Evolutionary conservation across 2,888 invertebrate species (phyloP).

Genomic region (Platypus cylindrus): DNA sequence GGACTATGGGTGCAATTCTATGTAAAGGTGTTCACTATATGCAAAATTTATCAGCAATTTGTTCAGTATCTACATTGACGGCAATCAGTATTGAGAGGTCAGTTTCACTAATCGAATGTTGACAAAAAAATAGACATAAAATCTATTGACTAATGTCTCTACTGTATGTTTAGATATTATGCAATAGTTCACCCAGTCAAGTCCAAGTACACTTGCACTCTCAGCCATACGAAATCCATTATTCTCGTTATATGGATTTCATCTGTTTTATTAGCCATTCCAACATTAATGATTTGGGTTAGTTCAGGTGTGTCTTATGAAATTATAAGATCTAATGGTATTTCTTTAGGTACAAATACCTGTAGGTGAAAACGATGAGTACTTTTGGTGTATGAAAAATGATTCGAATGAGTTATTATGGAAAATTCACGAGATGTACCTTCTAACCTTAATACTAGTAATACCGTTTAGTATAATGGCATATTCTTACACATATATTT

Average conservation of each 20-base stretch:
- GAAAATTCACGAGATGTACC: slow-evolving; percentile 48
- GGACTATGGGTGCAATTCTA: slow-evolving; percentile 52
- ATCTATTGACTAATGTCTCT: slow-evolving; percentile 1
- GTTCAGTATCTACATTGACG: slow-evolving; percentile 58
- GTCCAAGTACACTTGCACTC: slow-evolving; percentile 55
- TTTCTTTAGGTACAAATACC: slow-evolving; percentile 25
- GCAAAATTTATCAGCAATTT: slow-evolving; percentile 58
- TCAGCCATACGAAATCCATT: slow-evolving; percentile 48
- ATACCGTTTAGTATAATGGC: slow-evolving; percentile 52
- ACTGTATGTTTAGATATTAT: slow-evolving; percentile 50
- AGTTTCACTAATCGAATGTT: slow-evolving; percentile 16
- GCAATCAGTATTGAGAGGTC: slow-evolving; percentile 62
- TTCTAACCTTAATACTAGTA: slow-evolving; percentile 48
- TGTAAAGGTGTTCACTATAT: slow-evolving; percentile 59
- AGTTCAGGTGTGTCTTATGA: slow-evolving; percentile 10
- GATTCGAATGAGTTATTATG: slow-evolving; percentile 36
- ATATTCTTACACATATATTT: slow-evolving; percentile 51
- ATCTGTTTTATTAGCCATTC: slow-evolving; percentile 46
- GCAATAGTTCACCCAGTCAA: slow-evolving; percentile 59
- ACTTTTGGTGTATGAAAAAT: slow-evolving; percentile 47
- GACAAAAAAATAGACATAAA: slow-evolving; percentile 8
- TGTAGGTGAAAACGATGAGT: slow-evolving; percentile 28
- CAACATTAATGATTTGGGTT: slow-evolving; percentile 50
- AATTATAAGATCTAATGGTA: neutral
- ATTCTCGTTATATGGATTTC: slow-evolving; percentile 47